Percentiles rank a stretch among this genome's conserved stretches.
Evolutionary conservation across 2,797 vertebrate genomes (phyloP).

Genomic region (Hylomyscus alleni): DNA sequence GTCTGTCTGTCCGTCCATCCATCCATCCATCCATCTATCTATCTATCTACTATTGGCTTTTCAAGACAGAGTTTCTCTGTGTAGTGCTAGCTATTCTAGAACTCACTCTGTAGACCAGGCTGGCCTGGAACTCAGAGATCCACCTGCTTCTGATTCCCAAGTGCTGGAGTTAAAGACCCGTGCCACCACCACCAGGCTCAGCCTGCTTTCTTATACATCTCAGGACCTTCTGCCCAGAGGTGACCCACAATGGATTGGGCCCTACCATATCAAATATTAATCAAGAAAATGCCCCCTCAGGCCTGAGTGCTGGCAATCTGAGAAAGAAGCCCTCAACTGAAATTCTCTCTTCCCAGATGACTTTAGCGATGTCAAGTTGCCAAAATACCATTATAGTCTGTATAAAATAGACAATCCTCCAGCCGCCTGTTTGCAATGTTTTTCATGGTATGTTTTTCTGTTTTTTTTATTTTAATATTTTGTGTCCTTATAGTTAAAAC

Average conservation of each 20-base stretch:
- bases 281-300: neutral
- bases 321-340: neutral
- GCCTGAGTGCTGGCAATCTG: neutral
- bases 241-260: neutral
- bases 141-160: neutral
- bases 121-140: neutral
- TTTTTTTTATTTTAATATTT: neutral
- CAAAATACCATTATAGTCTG: neutral
- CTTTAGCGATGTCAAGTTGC: neutral
- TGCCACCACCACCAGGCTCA: neutral
- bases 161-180: neutral
- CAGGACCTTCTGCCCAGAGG: neutral
- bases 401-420: neutral
- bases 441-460: neutral
- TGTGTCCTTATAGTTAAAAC: neutral
- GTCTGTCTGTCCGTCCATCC: too few species aligned
- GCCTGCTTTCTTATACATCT: neutral
- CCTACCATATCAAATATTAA: neutral
- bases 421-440: neutral
- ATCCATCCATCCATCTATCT: too few species aligned
- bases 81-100: neutral
- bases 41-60: too few species aligned
- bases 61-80: too few species aligned
- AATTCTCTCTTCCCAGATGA: neutral
- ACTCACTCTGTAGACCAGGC: neutral